Percentiles rank a stretch among this genome's conserved stretches.
Evolutionary conservation across 2,888 invertebrate genomes (phyloP).

Genomic region (Lordiphosa fenestrarum): DNA sequence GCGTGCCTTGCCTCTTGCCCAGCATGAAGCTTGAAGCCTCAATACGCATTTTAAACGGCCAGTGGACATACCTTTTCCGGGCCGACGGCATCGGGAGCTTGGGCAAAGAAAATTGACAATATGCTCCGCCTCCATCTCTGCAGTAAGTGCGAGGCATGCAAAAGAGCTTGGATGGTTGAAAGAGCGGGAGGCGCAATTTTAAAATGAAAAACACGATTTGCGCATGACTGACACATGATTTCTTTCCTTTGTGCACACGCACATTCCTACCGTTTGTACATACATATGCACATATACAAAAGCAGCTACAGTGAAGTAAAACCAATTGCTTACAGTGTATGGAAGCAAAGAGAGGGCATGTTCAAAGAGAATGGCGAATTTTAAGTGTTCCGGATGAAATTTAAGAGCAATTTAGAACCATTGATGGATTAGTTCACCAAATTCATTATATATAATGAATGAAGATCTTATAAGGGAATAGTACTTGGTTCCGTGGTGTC

Average conservation of each 20-base stretch:
- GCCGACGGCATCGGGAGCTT: constrained; percentile 19
- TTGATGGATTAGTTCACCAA: too few relatives aligned
- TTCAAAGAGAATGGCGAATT: too few relatives aligned
- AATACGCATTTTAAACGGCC: neutral
- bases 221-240: constrained; percentile 73
- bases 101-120: constrained; percentile 49
- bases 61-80: constrained; percentile 7
- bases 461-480: too few relatives aligned
- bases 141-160: constrained; percentile 62
- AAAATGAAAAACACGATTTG: constrained; percentile 73
- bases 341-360: too few relatives aligned
- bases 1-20: constrained; percentile 1
- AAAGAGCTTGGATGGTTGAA: constrained; percentile 56
- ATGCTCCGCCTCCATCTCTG: constrained; percentile 77
- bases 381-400: too few relatives aligned
- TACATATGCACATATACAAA: constrained; percentile 11
- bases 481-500: too few relatives aligned
- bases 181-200: constrained; percentile 66
- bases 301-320: constrained; percentile 5
- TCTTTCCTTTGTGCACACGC: constrained; percentile 45
- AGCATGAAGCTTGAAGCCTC: constrained; percentile 4
- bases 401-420: too few relatives aligned
- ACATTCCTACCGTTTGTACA: constrained; percentile 19
- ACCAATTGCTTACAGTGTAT: neutral
- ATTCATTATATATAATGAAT: too few relatives aligned